Base-by-base conservation (phyloP, 2,797 vertebrate species). In the Halcyon smyrnensis region DNA sequence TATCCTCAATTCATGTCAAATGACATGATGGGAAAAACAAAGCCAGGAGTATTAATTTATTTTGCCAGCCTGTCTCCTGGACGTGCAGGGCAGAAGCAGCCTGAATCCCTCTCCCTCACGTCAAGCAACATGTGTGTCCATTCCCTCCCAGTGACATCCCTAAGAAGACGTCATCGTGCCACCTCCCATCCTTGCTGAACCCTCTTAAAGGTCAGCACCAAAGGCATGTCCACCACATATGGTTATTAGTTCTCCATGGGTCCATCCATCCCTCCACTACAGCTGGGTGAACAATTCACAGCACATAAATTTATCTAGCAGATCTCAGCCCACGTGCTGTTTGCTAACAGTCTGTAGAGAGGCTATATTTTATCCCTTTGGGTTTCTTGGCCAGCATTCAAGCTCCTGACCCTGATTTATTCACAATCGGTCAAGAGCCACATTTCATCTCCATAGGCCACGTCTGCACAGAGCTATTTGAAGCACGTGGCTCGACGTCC, bases 241-340 rank as follows among this genome's bases (percentile, higher is more conserved):
- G 96, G 90, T 89, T 84, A 94, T 95, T 18, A 90, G 86, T 75
- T 95, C 80, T 93, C 93, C 9, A 8, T 80, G 94, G 93, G 86
- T 96, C 94, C 69, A 8, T 74, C 90, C 81, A 39, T 93, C 78
- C 94, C 88, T 95, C 85, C 56, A 50, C 94, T 43, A 65, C 94
- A 97, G 96, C 95, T 97, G 95, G 88, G 95, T 80, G 95, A 97
- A 90, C 95, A 96, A 96, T 95, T 97, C 96, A 85, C 95, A 97
- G 96, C 2, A 88, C 96, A 96, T 97, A 97, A 97, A 97, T 97
- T 97, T 94, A 97, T 95, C 95, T 54, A 84, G 94, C 95, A 96
- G 96, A 95, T 85, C 95, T 87, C 96, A 95, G 95, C 94, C 96
- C 94, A 96, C 95, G 93, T 97, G 96, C 95, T 96, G 84, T 94